Percentiles rank a stretch among this genome's conserved stretches.
Conservation (phyloP, 2,888 invertebrate genomes). For the Leptothorax acervorum region DNA sequence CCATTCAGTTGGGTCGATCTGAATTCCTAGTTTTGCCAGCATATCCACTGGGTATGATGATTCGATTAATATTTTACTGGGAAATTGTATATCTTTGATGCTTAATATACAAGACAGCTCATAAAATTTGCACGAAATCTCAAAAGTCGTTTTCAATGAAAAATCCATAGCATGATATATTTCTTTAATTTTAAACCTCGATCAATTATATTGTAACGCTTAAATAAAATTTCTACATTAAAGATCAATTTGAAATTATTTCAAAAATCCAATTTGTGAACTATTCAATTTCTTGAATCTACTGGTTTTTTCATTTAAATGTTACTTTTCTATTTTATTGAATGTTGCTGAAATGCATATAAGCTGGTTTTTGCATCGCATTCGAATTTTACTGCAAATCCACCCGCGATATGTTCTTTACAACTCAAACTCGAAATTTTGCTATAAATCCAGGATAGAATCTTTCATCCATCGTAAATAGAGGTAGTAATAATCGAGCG, state of each 20-base stretch:
- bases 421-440: too few species aligned
- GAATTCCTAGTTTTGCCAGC: background rate
- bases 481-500: constrained; percentile 6
- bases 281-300: background rate
- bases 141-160: background rate
- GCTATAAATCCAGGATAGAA: background rate
- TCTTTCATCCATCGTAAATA: constrained; percentile 6
- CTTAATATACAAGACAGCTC: background rate
- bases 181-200: background rate
- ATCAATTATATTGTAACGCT: background rate
- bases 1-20: background rate
- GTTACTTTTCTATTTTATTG: background rate
- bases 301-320: background rate
- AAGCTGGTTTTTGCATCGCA: background rate
- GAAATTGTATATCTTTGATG: background rate
- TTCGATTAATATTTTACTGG: background rate
- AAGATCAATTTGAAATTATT: background rate
- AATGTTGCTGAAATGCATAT: background rate
- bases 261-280: background rate
- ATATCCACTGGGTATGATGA: background rate
- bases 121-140: background rate
- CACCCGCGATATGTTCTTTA: too few species aligned
- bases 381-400: background rate
- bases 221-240: background rate
- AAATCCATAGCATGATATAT: background rate